A percentile compares a stretch with the other conserved stretches of the same genome.
Evolutionary conservation across 2,888 invertebrate genomes (phyloP).

Genomic region (Oscheius sp.): DNA sequence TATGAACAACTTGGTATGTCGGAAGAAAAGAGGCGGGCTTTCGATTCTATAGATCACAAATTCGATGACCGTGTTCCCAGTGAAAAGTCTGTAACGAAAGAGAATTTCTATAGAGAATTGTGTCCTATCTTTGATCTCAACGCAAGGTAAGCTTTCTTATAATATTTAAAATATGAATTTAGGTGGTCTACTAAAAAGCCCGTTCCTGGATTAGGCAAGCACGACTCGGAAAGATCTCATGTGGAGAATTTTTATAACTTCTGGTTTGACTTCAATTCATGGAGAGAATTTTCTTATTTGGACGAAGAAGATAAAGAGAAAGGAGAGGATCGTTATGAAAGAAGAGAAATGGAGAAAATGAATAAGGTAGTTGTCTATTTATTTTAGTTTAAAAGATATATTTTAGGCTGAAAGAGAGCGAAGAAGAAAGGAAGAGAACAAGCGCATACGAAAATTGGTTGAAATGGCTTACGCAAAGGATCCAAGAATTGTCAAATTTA

Average conservation of each 20-base stretch:
- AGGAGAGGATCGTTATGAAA: conserved; percentile 91
- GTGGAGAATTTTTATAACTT: conserved; percentile 95
- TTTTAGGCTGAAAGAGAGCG: conserved; percentile 81
- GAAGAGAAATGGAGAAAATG: conserved; percentile 97
- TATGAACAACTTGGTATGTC: conserved; percentile 66
- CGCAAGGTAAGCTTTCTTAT: conserved; percentile 70
- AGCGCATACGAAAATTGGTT: conserved; percentile 86
- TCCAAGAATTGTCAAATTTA: conserved; percentile 89
- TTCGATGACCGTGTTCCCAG: conserved; percentile 89
- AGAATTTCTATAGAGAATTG: conserved; percentile 79
- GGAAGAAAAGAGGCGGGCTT: conserved; percentile 81
- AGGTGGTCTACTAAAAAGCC: conserved; percentile 89
- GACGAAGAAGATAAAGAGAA: conserved; percentile 99
- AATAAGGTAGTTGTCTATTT: too few species aligned
- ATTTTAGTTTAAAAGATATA: too few species aligned
- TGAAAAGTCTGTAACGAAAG: conserved; percentile 73
- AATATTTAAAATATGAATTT: conserved; percentile 29
- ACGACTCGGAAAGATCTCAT: conserved; percentile 81
- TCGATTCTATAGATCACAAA: conserved; percentile 93
- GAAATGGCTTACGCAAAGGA: conserved; percentile 93
- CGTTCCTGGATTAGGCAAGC: conserved; percentile 84
- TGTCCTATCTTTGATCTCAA: conserved; percentile 74
- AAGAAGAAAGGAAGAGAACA: conserved; percentile 95
- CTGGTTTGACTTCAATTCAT: conserved; percentile 95
- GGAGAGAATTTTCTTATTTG: conserved; percentile 95